Evolutionary conservation across 1,140 invertebrate genomes (phyloP), one percentile per base, ranked within the genome.

Genomic region (Rhopalosiphum maidis): DNA sequence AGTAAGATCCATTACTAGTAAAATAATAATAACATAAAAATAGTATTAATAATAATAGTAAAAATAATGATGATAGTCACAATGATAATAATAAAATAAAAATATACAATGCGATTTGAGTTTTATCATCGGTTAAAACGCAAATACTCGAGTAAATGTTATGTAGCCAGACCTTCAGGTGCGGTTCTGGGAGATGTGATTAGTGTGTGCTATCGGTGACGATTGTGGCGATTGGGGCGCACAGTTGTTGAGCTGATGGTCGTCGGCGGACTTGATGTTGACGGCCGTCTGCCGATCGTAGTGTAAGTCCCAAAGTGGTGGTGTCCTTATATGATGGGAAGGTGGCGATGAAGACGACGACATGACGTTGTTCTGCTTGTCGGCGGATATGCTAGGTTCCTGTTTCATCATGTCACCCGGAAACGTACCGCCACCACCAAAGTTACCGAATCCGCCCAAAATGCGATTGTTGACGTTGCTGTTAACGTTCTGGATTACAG

Each of bases 81-180:
- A 51, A 88, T 88, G 21, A 88, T 88, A 51, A 51, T 88, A 48
- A n/a, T 48, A 46, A 51, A 43, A n/a, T 86, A 87, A 46, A n/a
- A 35, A 51, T 51, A 3, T 6, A 11, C 23, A 43, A 85, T 46
- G 46, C 86, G 86, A 93, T 93, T 93, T 43, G 91, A 86, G 91
- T 93, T 86, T 93, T 93, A 93, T 37, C 35, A 86, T 30, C 91
- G 82, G 51, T 93, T 55, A 55, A 86, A 86, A 93, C 91, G 91
- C 91, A 92, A 92, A 92, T 92, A 92, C 23, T 93, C 91, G 82
- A 93, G 48, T 41, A 77, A 91, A 88, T 89, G 94, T 95, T 95
- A 95, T 95, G 96, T 95, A 94, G 96, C 95, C 54, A 96, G 93
- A 22, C 96, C 96, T 94, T 96, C 96, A n/a, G n/a, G 96, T 95